Evolutionary conservation across 2,797 vertebrate species (phyloP).

Genomic region (Helicolenus hilgendorfi): DNA sequence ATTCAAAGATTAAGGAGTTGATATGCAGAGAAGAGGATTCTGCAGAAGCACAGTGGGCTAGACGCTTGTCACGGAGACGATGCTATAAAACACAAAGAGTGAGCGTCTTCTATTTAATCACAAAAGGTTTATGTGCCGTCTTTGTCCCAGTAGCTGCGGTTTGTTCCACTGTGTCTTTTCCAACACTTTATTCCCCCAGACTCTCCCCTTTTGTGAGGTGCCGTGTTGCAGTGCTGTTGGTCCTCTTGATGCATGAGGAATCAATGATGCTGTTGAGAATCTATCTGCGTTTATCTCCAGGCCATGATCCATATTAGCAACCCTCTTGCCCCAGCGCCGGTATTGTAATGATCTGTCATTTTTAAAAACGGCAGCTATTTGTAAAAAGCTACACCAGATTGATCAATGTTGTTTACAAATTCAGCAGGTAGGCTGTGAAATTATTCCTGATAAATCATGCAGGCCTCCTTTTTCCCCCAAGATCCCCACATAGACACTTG

Average conservation of each 20-base stretch:
- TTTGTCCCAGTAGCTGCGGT: slow-evolving; percentile 53
- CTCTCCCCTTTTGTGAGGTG: slow-evolving; percentile 21
- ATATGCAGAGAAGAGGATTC: slow-evolving; percentile 65
- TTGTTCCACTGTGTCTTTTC: slow-evolving; percentile 52
- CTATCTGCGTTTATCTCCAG: slow-evolving; percentile 75
- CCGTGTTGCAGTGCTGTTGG: slow-evolving; percentile 60
- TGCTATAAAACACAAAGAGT: slow-evolving; percentile 43
- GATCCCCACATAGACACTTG: slow-evolving; percentile 69
- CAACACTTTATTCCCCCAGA: background rate
- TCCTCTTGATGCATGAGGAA: slow-evolving; percentile 74
- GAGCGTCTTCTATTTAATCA: slow-evolving; percentile 68
- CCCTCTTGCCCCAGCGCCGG: slow-evolving; percentile 59
- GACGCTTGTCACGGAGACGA: slow-evolving; percentile 43
- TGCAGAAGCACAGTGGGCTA: slow-evolving; percentile 40
- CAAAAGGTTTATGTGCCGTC: slow-evolving; percentile 49
- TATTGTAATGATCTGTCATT: slow-evolving; percentile 87
- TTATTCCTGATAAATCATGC: slow-evolving; percentile 85
- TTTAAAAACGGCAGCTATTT: slow-evolving; percentile 81
- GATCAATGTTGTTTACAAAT: slow-evolving; percentile 89
- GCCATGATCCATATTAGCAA: slow-evolving; percentile 85
- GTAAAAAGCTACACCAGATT: slow-evolving; percentile 74
- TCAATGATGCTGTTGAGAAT: slow-evolving; percentile 77
- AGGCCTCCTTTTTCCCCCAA: slow-evolving; percentile 42
- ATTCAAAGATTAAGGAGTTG: slow-evolving; percentile 70
- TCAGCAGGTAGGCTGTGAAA: slow-evolving; percentile 83